Conservation (phyloP, 2,113 vertebrate species). For the Chlamydotis undulata region DNA sequence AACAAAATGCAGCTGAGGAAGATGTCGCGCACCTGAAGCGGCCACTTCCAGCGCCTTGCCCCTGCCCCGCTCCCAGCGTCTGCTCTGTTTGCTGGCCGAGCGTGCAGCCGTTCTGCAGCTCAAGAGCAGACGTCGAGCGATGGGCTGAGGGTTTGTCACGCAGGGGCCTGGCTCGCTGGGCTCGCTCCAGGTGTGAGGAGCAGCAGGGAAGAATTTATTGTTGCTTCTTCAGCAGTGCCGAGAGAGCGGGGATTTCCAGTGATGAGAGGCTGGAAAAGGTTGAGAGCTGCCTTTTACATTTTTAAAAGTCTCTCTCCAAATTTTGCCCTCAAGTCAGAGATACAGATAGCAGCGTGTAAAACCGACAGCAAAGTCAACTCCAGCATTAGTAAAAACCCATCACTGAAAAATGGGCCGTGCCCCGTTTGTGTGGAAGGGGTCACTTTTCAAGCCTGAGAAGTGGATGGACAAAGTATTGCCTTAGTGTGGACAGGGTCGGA, state of each 20-base stretch:
- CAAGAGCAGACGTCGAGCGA: background rate
- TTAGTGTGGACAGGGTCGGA: too few relatives aligned
- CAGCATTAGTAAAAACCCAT: background rate
- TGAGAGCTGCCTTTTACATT: background rate
- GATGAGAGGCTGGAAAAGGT: background rate
- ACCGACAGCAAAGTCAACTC: background rate
- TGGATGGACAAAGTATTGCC: background rate
- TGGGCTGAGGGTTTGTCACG: fast-evolving
- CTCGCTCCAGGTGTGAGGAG: background rate
- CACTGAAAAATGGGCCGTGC: fast-evolving
- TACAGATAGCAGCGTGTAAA: fast-evolving
- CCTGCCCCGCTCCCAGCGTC: background rate
- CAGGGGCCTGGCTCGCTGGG: fast-evolving
- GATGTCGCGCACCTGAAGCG: fast-evolving
- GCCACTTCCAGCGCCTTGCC: fast-evolving
- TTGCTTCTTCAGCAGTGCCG: background rate
- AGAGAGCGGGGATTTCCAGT: background rate
- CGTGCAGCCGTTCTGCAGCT: fast-evolving
- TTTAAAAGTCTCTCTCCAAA: background rate
- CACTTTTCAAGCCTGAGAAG: fast-evolving
- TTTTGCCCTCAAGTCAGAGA: fast-evolving
- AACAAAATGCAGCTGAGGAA: background rate
- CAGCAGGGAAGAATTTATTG: fast-evolving
- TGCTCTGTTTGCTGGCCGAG: background rate
- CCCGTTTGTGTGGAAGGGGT: fast-evolving